Evolutionary conservation across 2,797 vertebrate genomes (phyloP).

Genomic region (Triplophysa yarkandensis): DNA sequence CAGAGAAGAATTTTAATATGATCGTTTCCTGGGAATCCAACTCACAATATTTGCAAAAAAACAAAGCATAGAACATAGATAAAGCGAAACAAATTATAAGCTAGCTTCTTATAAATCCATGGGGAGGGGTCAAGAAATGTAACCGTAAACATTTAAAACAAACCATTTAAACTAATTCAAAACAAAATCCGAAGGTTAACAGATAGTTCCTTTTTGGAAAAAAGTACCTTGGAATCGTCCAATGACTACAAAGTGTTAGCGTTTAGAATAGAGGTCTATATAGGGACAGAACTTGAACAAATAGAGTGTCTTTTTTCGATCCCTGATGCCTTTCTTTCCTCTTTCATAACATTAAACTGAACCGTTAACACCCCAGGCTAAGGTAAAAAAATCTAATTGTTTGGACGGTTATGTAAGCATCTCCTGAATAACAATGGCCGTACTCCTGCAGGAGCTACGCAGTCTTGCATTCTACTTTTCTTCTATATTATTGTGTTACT

Average conservation of each 20-base stretch:
- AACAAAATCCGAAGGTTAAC: neutral
- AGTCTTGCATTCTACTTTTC: conserved; percentile 44
- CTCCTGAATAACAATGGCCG: conserved; percentile 42
- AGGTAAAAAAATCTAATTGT: conserved; percentile 34
- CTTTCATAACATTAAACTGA: conserved; percentile 68
- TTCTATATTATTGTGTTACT: conserved; percentile 70
- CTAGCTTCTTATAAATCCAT: neutral
- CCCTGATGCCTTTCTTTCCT: conserved; percentile 58
- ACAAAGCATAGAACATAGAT: neutral
- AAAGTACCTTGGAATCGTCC: neutral
- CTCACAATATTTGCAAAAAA: no score
- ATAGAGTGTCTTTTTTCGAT: conserved; percentile 10
- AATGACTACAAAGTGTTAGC: conserved; percentile 6
- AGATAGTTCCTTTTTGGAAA: neutral
- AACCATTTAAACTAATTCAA: no score
- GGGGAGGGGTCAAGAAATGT: neutral
- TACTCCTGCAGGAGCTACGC: conserved; percentile 28
- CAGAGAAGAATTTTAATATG: no score
- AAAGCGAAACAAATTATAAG: neutral
- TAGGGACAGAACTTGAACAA: conserved; percentile 12
- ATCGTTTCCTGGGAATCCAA: no score
- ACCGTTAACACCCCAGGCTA: conserved; percentile 34
- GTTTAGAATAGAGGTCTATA: neutral
- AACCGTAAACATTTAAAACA: no score
- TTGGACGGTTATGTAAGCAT: conserved; percentile 36